Conservation (phyloP, 2,797 vertebrate species). For the Cynopterus sphinx region DNA sequence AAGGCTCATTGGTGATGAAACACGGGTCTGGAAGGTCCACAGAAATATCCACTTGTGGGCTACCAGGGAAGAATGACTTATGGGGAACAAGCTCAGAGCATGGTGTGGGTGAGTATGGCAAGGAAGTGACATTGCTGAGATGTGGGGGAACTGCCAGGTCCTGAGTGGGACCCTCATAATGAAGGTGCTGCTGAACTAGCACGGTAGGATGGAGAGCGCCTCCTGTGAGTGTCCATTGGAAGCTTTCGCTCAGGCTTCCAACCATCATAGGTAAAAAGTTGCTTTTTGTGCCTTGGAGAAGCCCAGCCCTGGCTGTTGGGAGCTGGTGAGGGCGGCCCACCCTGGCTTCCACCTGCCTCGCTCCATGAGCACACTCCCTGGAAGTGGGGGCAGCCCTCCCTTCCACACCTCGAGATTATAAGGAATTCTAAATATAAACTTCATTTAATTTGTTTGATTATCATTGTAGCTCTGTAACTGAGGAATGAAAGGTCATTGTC, state of each 20-base stretch:
- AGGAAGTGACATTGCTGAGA: background rate
- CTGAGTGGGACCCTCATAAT: background rate
- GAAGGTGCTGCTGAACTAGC: background rate
- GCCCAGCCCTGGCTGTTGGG: background rate
- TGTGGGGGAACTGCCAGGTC: accelerated
- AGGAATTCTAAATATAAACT: background rate
- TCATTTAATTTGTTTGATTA: background rate
- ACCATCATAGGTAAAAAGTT: background rate
- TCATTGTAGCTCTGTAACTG: background rate
- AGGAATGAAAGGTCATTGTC: background rate
- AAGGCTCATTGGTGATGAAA: background rate
- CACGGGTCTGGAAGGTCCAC: background rate
- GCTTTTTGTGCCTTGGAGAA: background rate
- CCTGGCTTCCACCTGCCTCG: background rate
- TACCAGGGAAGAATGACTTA: background rate
- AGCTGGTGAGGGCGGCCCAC: background rate
- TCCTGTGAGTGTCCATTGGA: background rate
- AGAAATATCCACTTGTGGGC: background rate
- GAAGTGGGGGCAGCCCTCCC: too few relatives aligned
- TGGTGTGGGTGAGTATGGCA: background rate
- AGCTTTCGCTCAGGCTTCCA: background rate
- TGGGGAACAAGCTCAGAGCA: background rate
- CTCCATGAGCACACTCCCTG: background rate
- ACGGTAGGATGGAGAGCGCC: background rate
- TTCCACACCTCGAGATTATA: background rate